These are phyloP conservation scores for Sanderia malayensis DNA, from an alignment of 30 jellyfish, hydroid and myxozoan species.

Conservation along the genomic window DNA sequence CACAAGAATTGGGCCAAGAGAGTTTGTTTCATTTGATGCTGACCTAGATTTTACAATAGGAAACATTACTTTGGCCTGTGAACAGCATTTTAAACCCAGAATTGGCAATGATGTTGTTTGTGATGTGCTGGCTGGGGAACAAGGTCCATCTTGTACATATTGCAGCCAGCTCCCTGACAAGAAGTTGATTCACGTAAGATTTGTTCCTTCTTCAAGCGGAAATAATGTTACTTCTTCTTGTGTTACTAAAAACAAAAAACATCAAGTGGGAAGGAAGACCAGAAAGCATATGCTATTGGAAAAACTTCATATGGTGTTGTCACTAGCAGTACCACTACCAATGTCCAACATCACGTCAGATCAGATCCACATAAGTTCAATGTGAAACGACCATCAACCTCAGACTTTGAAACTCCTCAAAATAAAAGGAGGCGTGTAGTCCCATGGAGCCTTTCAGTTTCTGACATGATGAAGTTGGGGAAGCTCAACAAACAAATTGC, in stretches of 20 bases:
- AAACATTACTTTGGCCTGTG: conserved; percentile 1
- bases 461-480: conserved; percentile 3
- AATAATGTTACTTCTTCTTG: not conserved
- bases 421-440: not conserved
- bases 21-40: conserved; percentile 1
- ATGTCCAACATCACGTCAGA: not conserved
- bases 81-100: too few relatives aligned
- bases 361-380: not conserved
- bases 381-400: not conserved
- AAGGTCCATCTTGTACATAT: not conserved
- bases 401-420: conserved; percentile 2
- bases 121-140: too few relatives aligned
- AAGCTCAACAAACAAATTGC: too few relatives aligned
- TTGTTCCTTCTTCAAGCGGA: not conserved
- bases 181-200: conserved; percentile 1
- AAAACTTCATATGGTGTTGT: not conserved
- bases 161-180: conserved; percentile 2
- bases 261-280: not conserved
- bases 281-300: not conserved
- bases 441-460: not conserved
- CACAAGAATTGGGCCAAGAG: conserved; percentile 1
- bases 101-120: conserved; percentile 2
- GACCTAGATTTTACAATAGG: not conserved
- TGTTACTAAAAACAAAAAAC: not conserved
- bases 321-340: not conserved